Percentiles rank a stretch among this genome's conserved stretches.
Conservation (phyloP, 2,797 vertebrate species). For the Poecilia picta region DNA sequence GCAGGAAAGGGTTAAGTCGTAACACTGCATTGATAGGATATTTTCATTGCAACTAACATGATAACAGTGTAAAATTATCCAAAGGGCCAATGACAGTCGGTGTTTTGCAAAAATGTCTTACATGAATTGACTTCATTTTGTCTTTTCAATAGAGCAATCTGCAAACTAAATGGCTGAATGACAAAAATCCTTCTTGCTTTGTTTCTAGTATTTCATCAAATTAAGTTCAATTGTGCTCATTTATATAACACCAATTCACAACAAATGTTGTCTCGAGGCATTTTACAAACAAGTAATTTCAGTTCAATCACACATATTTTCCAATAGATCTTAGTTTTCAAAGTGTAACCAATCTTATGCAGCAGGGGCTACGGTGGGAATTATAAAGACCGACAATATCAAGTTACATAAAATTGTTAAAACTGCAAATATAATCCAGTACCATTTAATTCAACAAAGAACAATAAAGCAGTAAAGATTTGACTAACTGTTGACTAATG, state of each 20-base stretch:
- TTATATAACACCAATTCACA: too few relatives aligned
- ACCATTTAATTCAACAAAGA: neutral
- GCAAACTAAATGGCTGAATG: too few relatives aligned
- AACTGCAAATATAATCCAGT: neutral
- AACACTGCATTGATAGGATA: constrained; percentile 58
- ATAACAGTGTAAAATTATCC: constrained; percentile 32
- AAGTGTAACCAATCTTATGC: neutral
- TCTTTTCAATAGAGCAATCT: too few relatives aligned
- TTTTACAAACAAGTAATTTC: too few relatives aligned
- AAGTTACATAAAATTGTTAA: neutral
- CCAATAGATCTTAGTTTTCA: too few relatives aligned
- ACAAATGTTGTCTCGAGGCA: too few relatives aligned
- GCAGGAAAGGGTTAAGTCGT: too few relatives aligned
- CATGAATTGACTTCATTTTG: neutral
- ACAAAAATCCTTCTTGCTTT: too few relatives aligned
- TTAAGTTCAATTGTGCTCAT: too few relatives aligned
- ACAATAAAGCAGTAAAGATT: neutral
- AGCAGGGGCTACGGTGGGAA: neutral
- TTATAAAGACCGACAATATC: neutral
- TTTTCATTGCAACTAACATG: constrained; percentile 40
- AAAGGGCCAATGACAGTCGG: neutral
- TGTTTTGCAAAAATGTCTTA: neutral
- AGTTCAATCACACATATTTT: too few relatives aligned
- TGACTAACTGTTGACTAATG: neutral
- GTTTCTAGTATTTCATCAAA: too few relatives aligned